Evolutionary conservation across 2,113 vertebrate genomes (phyloP), one percentile per base, ranked within the genome.

Genomic region (Hyaena hyaena): DNA sequence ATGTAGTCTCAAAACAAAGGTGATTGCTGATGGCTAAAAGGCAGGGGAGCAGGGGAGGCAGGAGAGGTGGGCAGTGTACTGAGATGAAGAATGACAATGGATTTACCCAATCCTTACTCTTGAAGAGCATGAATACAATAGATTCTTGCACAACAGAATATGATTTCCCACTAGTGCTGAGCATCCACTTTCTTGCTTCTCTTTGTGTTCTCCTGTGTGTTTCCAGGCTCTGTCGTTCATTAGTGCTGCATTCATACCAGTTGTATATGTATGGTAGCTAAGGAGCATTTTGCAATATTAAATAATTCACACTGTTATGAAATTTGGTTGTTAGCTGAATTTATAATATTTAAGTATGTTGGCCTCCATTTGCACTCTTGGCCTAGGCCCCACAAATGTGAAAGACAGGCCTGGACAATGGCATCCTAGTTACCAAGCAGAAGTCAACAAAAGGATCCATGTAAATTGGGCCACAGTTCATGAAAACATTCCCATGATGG

Each of bases 391-490:
- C 68, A 23, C 50, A 39, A 73, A 80, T 39, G 48, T 43, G 69
- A 66, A 24, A 58, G 15, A n/a, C 33, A 71, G 48, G 81, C 74
- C 65, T 45, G 21, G 91, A 80, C 35, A 61, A 76, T 48, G 58
- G 81, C 21, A 53, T 79, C 35, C 87, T 88, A 88, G 48, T 88
- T 73, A 80, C 88, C 8, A 76, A 88, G 28, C 88, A 90, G 85
- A 93, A 82, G 53, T 96, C 93, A 95, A 77, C 85, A 85, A 24
- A 92, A 61, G 24, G 17, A 77, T 48, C 28, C 8, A 24, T 16
- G 53, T 19, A 28, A 97, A 92, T 12, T 61, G 61, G 96, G 66
- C 81, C 96, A 88, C 76, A 77, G 84, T 66, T 96, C 74, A 85
- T 33, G 85, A 94, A 92, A 96, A 92, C 90, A 76, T 94, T 76